Base-by-base conservation (phyloP, 1,140 invertebrate species). In the Caenorhabditis remanei region DNA sequence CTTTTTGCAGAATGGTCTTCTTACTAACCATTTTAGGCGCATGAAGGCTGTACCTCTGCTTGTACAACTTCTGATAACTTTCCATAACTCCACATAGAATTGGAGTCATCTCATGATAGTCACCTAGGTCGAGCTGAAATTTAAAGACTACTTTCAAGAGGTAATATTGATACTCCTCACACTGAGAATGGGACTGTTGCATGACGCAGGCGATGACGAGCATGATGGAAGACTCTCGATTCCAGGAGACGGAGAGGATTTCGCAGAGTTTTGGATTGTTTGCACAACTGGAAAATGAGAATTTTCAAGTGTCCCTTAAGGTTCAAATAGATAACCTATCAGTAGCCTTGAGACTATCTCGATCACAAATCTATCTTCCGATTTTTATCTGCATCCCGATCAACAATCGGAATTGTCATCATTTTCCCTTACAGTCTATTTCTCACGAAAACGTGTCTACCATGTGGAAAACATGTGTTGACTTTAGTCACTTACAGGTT, bases 131-230 rank as follows among this genome's bases (percentile, higher is more conserved):
- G 40, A 50, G 71, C 71, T 79, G 21, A 13, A 79, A 79, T 9
- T 14, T 24, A 1, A 11, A 50, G 11, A 50, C 13, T 11, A 32
- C 7, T 79, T 79, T 79, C 46, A 14, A 79, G 43, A 79, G 43
- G n/a, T 11, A 2, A 4, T 13, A 7, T 13, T 19, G 14, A 41
- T 46, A 19, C 4, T 11, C 19, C 71, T 79, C 21, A 79, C 71
- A 50, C 71, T 79, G 71, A 79, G 71, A 79, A 79, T 53, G 0
- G 71, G 46, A n/a, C 71, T 79, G 71, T 50, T 79, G 71, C 71
- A 79, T 79, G 71, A 79, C 24, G 71, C 71, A 79, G 71, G 46
- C 1, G 71, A 79, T 11, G 71, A 79, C 7, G 71, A 79, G 16
- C 46, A 50, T 5, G 71, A 79, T 79, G 71, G 71, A 13, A 79